phyloP scores from a whole-genome alignment of 2,888 invertebrate species.

The Diarsia mendica region DNA sequence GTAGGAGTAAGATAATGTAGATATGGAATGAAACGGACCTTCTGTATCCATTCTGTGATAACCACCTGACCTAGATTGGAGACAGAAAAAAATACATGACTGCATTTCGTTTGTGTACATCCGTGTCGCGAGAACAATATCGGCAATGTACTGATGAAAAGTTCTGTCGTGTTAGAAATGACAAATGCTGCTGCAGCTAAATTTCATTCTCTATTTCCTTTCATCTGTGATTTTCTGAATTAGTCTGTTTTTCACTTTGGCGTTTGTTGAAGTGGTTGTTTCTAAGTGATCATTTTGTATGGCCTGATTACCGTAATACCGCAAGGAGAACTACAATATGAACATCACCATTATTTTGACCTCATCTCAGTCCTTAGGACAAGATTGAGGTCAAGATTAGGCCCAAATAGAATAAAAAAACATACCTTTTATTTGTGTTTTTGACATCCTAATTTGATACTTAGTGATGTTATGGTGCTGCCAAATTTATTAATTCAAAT shows the following conservation, averaged over 20 bases:
- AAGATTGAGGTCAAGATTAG: no score
- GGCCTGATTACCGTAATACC: no score
- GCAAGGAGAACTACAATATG: background rate
- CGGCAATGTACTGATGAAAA: constrained; percentile 53
- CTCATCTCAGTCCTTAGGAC: no score
- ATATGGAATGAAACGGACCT: background rate
- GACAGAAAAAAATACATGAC: constrained; percentile 43
- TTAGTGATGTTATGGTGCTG: no score
- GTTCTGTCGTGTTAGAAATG: constrained; percentile 45
- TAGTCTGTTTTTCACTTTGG: background rate
- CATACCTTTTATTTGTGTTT: background rate
- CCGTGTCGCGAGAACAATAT: constrained; percentile 50
- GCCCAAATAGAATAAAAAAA: no score
- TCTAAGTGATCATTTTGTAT: background rate
- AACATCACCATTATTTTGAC: background rate
- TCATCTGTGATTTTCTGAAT: constrained; percentile 10
- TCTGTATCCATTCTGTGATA: constrained; percentile 15
- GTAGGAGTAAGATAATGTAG: background rate
- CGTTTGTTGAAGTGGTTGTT: background rate
- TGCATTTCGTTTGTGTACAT: constrained; percentile 53
- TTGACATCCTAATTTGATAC: no score
- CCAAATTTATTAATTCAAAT: no score
- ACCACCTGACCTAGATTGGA: constrained; percentile 46
- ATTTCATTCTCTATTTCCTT: constrained; percentile 20
- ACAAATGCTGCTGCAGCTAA: constrained; percentile 21